Base-by-base conservation (phyloP, 2,113 vertebrate species). In the Azemiops feae region DNA sequence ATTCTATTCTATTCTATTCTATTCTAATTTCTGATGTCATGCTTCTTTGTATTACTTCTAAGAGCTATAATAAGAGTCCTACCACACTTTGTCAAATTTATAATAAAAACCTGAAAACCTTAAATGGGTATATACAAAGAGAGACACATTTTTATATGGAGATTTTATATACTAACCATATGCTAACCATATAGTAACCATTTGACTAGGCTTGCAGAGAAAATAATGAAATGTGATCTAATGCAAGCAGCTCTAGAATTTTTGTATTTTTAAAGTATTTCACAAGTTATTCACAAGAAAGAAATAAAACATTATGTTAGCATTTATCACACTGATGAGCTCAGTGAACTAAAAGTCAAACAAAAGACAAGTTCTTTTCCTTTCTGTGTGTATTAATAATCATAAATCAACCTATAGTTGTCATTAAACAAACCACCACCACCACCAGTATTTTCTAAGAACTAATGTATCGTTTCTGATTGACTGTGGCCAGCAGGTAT, bases 1-100 rank as follows among this genome's bases (percentile, higher is more conserved):
- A n/a, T n/a, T n/a, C n/a, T n/a, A n/a, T n/a, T n/a, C n/a, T n/a
- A n/a, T n/a, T n/a, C n/a, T n/a, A n/a, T n/a, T n/a, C n/a, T n/a
- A n/a, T n/a, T 94, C 11, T n/a, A n/a, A n/a, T n/a, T 94, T 94
- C 94, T 91, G 92, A 94, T 91, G 55, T 95, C 55, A 85, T 53
- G 52, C 10, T 53, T 53, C 52, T 53, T 53, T 85, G 22, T 92
- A 60, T 91, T 92, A 69, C 94, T 91, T 94, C 55, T 64, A 95
- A 52, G 16, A 94, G 74, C 54, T 52, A 43, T 89, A 91, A 85
- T 43, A 94, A 20, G 74, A 94, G 92, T 60, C 60, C 69, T 92
- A 74, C 0, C 8, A 90, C n/a, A 93, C 25, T 30, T 58, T 92
- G 92, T 92, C 89, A 94, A 23, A 90, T 53, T 95, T 94, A 88